Conservation (phyloP, 2,797 vertebrate genomes). For the Crax fasciolata region DNA sequence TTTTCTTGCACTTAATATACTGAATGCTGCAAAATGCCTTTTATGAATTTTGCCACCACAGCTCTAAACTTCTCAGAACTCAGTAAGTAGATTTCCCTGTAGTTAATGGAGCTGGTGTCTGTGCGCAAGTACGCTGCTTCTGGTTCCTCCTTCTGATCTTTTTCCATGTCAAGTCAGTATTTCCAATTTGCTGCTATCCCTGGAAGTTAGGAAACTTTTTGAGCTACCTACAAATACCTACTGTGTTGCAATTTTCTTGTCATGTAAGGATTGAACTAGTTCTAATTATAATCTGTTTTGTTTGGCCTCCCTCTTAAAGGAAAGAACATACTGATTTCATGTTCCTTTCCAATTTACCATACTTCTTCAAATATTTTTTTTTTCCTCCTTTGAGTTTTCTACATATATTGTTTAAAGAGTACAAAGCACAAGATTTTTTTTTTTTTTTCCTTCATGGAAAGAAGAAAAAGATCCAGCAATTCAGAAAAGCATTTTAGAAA, state of each 20-base stretch:
- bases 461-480: neutral
- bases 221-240: slow-evolving; percentile 68
- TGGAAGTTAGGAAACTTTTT: slow-evolving; percentile 63
- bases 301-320: slow-evolving; percentile 48
- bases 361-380: neutral
- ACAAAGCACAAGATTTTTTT: neutral
- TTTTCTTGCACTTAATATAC: neutral
- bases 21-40: neutral
- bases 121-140: slow-evolving; percentile 1
- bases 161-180: slow-evolving; percentile 26
- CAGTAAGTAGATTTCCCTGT: slow-evolving; percentile 44
- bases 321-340: slow-evolving; percentile 67
- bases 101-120: neutral
- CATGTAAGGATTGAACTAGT: slow-evolving; percentile 60
- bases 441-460: neutral
- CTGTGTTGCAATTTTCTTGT: slow-evolving; percentile 78
- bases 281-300: slow-evolving; percentile 64
- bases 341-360: slow-evolving; percentile 52
- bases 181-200: slow-evolving; percentile 47
- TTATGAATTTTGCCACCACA: slow-evolving; percentile 24
- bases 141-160: slow-evolving; percentile 34
- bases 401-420: neutral
- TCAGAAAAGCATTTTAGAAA: slow-evolving; percentile 10
- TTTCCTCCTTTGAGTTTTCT: slow-evolving; percentile 36
- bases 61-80: neutral